These are phyloP conservation scores for Pimephales promelas DNA, from an alignment of 2,113 vertebrate species.

Conservation along the genomic window DNA sequence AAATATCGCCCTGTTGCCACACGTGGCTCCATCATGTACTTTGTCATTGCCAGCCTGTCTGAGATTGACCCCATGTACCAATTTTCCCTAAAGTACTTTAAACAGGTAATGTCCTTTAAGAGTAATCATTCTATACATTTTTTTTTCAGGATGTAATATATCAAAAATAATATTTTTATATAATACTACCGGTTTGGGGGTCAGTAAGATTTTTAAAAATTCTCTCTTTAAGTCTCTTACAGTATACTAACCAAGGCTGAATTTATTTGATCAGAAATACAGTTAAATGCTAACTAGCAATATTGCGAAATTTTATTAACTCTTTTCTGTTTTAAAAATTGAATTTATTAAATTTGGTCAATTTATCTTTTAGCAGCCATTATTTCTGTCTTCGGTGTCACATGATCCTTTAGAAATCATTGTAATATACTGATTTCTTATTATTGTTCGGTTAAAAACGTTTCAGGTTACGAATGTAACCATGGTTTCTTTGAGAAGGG, in stretches of 20 bases:
- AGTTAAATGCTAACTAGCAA: neutral
- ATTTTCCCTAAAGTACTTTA: constrained; percentile 88
- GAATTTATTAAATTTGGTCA: no score
- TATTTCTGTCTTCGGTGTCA: no score
- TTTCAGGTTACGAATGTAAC: no score
- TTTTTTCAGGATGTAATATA: neutral
- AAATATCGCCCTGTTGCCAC: constrained; percentile 78
- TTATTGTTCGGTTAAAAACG: no score
- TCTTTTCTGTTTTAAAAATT: no score
- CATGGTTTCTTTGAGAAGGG: no score
- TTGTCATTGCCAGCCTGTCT: constrained; percentile 80
- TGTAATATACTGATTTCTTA: no score
- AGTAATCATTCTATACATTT: neutral
- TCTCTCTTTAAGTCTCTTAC: neutral
- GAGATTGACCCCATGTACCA: constrained; percentile 86
- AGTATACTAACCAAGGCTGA: neutral
- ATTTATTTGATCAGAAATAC: neutral
- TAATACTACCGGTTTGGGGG: neutral
- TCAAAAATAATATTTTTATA: neutral
- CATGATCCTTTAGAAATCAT: no score
- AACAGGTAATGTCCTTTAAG: constrained; percentile 69
- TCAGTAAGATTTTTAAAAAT: neutral
- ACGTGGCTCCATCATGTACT: constrained; percentile 79
- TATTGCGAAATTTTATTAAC: neutral
- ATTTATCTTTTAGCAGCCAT: no score